Evolutionary conservation across 2,113 vertebrate genomes (phyloP).

Genomic region (Pelusios castaneus): DNA sequence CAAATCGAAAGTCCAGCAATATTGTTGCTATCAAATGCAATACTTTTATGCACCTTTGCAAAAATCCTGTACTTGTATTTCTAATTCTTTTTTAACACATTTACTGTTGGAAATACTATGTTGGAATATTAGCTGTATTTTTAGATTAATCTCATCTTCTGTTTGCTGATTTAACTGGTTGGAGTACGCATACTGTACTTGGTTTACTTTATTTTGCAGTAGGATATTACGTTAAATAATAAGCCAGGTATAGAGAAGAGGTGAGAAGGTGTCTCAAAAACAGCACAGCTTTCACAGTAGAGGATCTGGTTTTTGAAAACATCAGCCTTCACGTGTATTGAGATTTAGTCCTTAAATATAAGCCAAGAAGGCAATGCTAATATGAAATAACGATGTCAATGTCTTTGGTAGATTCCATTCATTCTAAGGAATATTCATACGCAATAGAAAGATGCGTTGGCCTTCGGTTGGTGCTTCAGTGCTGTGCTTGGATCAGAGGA

Average conservation of each 20-base stretch:
- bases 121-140: not conserved
- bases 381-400: slow-evolving; percentile 36
- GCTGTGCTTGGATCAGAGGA: not conserved
- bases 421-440: not conserved
- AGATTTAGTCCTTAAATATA: slow-evolving; percentile 44
- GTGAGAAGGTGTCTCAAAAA: not conserved
- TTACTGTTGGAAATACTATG: not conserved
- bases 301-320: not conserved
- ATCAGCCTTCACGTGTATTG: not conserved
- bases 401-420: not conserved
- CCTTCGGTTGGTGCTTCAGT: not conserved
- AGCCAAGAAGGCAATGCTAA: slow-evolving; percentile 8
- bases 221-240: not conserved
- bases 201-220: not conserved
- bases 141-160: not conserved
- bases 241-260: not conserved
- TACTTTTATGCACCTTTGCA: not conserved
- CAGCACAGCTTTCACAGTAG: not conserved
- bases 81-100: not conserved
- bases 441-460: not conserved
- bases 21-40: not conserved
- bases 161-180: not conserved
- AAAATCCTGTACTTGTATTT: not conserved
- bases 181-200: too few species aligned
- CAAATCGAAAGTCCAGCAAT: not conserved